Base-by-base conservation (phyloP, 2,797 vertebrate genomes). In the Myotis myotis region DNA sequence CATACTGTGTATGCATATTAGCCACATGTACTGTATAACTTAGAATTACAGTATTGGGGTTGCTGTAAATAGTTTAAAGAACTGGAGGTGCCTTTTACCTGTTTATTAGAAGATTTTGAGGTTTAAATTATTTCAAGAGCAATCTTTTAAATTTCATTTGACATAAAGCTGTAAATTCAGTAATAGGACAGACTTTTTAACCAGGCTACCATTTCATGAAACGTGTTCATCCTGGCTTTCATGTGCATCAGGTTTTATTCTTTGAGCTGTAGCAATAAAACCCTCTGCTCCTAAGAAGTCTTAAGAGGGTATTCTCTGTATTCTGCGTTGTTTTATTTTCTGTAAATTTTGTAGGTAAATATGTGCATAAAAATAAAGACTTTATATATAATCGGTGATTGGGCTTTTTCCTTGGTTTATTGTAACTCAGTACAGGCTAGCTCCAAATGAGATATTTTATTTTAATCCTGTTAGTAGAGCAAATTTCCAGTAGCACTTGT, bases 281-380 rank as follows among this genome's bases (percentile, higher is more conserved):
- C 87, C 83, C 81, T 96, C 96, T 96, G 97, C 94, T 97, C 95
- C 82, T 96, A 64, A 89, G 55, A 94, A 92, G 94, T 97, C 93
- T 96, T 87, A 72, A 95, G 96, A 95, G 95, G 91, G 88, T 94
- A 76, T 89, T 95, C 95, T 94, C 22, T 92, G 94, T 95, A 96
- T 95, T 96, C 89, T 86, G 74, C 91, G 44, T 97, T 96, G 94
- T 98, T 98, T 98, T 97, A 98, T 98, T 96, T 96, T 96, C 96
- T 98, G 97, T 98, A 98, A 95, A 98, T 98, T 98, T 98, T 98
- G 97, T 98, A 98, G 98, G 96, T 98, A 98, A 98, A 98, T 96
- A 97, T 93, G 96, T 98, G 96, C 96, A 98, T 97, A 98, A 97
- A 95, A 98, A 98, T 98, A 98, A 98, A 98, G 95, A 94, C 96